Base-by-base conservation (phyloP, 2,888 invertebrate genomes). In the Agrochola litura region DNA sequence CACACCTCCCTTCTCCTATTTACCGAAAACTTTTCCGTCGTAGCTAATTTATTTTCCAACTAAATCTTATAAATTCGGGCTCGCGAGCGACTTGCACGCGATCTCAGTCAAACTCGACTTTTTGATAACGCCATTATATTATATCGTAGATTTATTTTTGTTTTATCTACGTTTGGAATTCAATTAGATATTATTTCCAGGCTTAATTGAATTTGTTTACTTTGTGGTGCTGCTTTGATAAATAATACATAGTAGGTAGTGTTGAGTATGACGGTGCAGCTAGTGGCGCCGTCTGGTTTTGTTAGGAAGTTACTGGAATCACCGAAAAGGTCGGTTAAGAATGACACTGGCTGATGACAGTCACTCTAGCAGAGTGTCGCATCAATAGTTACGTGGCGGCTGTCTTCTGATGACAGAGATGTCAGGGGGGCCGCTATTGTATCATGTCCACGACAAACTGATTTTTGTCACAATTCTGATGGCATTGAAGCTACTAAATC, bases 11-110 rank as follows among this genome's bases (percentile, higher is more conserved):
- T 90, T 86, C 93, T 93, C 90, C 91, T 95, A 95, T 95, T 95
- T 94, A 94, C 94, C 92, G 90, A 95, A 95, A 96, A 96, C 91
- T 95, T 96, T 95, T 93, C 93, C 96, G 94, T 94, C 94, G 93
- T 91, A 94, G 93, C 92, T 96, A 95, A 96, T 96, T 96, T 96
- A 96, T 96, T 96, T 96, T 93, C 94, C 93, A 92, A 95, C 94
- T 94, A 95, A 96, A 96, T 96, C 95, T 95, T 95, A 95, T 95
- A 94, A 95, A 95, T 94, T 95, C 91, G 91, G 92, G 91, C 93
- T 91, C 91, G 94, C 93, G 90, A 93, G 92, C 93, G 92, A 93
- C 94, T 92, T 90, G 94, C 96, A 96, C 96, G 96, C 96, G 93
- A 96, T 94, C 93, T 92, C 92, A 94, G 91, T 95, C 93, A 94